These are phyloP conservation scores for Macheiramphus alcinus DNA, from an alignment of 2,113 vertebrate species.

Conservation along the genomic window DNA sequence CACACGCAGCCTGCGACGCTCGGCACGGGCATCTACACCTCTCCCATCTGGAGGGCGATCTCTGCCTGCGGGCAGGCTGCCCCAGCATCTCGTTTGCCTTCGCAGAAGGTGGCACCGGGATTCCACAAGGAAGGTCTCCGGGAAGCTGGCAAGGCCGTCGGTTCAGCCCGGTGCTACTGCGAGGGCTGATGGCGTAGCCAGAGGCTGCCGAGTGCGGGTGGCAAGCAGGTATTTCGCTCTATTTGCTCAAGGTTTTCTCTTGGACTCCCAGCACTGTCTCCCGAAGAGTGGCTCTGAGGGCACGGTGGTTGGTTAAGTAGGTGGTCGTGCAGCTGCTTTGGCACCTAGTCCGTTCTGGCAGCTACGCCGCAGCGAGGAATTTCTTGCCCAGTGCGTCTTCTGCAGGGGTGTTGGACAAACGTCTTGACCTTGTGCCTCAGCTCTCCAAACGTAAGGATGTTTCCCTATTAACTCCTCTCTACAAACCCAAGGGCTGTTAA, in stretches of 20 bases:
- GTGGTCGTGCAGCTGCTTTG: not conserved
- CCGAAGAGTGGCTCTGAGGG: not conserved
- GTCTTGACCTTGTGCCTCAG: not conserved
- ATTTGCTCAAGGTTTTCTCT: not conserved
- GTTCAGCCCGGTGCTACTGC: not conserved
- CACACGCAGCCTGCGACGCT: fast-evolving
- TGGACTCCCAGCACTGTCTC: not conserved
- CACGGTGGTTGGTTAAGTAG: not conserved
- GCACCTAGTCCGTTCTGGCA: not conserved
- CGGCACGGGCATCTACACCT: fast-evolving
- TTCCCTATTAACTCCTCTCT: not conserved
- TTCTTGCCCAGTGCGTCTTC: not conserved
- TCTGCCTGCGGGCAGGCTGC: not conserved
- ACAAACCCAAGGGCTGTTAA: constrained; percentile 8
- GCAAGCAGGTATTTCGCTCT: not conserved
- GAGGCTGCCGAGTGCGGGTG: not conserved
- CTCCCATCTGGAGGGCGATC: not conserved
- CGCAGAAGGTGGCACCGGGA: not conserved
- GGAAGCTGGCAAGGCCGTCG: not conserved
- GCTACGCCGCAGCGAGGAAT: not conserved
- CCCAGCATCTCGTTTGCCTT: not conserved
- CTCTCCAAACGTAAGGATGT: not conserved
- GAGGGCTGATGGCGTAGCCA: not conserved
- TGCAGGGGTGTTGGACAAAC: not conserved
- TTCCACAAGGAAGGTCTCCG: not conserved